Conservation (phyloP, 2,113 vertebrate species). For the Emydocephalus ijimae region DNA sequence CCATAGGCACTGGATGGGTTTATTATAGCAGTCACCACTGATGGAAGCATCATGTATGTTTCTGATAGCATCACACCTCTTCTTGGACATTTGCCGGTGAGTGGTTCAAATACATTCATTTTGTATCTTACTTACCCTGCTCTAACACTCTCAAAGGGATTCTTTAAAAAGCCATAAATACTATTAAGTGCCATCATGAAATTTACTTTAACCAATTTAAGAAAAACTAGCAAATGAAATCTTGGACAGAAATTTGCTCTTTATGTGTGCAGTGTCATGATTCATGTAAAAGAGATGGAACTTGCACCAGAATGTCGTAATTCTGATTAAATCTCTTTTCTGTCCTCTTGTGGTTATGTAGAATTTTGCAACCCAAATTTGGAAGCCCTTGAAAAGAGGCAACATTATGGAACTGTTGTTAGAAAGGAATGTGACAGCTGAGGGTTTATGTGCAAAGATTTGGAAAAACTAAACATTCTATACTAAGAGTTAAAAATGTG, state of each 20-base stretch:
- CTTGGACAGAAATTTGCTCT: neutral
- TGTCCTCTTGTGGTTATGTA: neutral
- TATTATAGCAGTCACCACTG: conserved; percentile 77
- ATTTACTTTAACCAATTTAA: neutral
- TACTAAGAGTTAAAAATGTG: neutral
- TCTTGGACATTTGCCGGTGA: conserved; percentile 79
- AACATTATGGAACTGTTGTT: neutral
- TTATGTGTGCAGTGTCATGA: neutral
- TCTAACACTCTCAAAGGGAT: neutral
- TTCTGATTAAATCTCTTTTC: neutral
- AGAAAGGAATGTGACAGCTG: neutral
- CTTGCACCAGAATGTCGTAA: neutral
- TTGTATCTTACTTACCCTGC: neutral
- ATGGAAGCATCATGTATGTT: conserved; percentile 79
- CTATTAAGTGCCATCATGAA: neutral
- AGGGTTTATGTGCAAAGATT: neutral
- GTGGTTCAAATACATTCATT: conserved; percentile 41
- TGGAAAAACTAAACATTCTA: neutral
- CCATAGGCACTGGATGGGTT: conserved; percentile 78
- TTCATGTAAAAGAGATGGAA: neutral
- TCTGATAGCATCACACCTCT: conserved; percentile 81
- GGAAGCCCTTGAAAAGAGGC: neutral
- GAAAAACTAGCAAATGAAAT: neutral
- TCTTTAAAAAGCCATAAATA: neutral
- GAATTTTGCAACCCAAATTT: neutral